A percentile compares a stretch with the other conserved stretches of the same genome.
Evolutionary conservation across 2,888 invertebrate species (phyloP).

Genomic region (Drosophila tripunctata): DNA sequence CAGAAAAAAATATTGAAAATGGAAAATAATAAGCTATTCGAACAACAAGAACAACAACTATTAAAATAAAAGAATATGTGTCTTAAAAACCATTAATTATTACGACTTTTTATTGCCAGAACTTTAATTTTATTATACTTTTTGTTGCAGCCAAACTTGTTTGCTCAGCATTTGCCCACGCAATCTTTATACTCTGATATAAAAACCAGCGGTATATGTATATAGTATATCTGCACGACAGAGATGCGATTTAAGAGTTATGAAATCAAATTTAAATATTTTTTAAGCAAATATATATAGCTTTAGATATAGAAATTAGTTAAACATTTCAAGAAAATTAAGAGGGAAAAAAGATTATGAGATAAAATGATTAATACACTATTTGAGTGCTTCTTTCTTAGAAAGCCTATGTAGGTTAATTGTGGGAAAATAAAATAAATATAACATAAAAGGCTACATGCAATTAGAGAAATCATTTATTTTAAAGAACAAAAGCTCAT

Average conservation of each 20-base stretch:
- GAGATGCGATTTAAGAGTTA: constrained; percentile 12
- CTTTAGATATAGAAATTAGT: no score
- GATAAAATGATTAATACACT: background rate
- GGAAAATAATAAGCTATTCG: constrained; percentile 42
- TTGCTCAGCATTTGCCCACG: constrained; percentile 43
- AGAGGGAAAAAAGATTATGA: no score
- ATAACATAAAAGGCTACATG: background rate
- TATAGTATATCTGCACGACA: background rate
- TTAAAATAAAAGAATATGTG: constrained; percentile 79
- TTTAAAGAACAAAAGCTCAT: no score
- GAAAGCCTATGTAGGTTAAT: background rate
- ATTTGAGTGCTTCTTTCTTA: background rate
- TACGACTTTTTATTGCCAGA: constrained; percentile 58
- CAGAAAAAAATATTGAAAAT: constrained; percentile 19
- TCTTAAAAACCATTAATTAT: constrained; percentile 68
- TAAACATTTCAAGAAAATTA: no score
- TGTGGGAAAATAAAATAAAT: background rate
- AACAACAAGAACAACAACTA: constrained; percentile 66
- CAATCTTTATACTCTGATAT: constrained; percentile 16
- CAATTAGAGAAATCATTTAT: no score
- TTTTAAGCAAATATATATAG: no score
- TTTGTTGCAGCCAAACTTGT: constrained; percentile 54
- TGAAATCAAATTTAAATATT: background rate
- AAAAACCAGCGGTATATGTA: constrained; percentile 3
- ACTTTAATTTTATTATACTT: constrained; percentile 33